Evolutionary conservation across 2,113 vertebrate genomes (phyloP).

Genomic region (Vimba vimba): DNA sequence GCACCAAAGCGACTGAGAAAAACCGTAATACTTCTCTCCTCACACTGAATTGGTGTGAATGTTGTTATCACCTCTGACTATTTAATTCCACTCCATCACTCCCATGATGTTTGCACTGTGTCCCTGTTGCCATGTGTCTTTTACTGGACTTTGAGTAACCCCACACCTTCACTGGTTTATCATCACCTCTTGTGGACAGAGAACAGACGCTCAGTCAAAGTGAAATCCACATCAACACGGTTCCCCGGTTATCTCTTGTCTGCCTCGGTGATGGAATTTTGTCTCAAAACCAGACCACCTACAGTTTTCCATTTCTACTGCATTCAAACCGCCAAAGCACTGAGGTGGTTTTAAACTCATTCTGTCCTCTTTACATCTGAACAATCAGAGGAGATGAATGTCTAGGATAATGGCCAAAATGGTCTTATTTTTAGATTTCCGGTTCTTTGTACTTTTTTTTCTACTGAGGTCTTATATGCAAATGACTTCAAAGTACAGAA

Average conservation of each 20-base stretch:
- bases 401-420: slow-evolving; percentile 14
- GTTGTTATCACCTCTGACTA: background rate
- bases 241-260: slow-evolving; percentile 1
- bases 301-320: slow-evolving; percentile 27
- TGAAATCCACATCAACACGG: background rate
- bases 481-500: slow-evolving; percentile 45
- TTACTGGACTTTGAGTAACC: slow-evolving; percentile 74
- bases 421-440: slow-evolving; percentile 37
- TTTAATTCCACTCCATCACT: slow-evolving; percentile 64
- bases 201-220: slow-evolving; percentile 28
- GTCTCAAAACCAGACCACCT: slow-evolving; percentile 23
- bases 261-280: background rate
- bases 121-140: slow-evolving; percentile 72
- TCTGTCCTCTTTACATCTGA: slow-evolving; percentile 37
- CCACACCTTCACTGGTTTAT: slow-evolving; percentile 80
- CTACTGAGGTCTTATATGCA: slow-evolving; percentile 47
- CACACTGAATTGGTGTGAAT: background rate
- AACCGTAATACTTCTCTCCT: background rate
- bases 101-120: slow-evolving; percentile 74
- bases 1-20: no score
- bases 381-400: background rate
- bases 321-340: background rate
- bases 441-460: slow-evolving; percentile 17
- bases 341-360: slow-evolving; percentile 27
- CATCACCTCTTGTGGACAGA: slow-evolving; percentile 72